Conservation (phyloP, 2,888 invertebrate genomes). For the Isotomurus palustris region DNA sequence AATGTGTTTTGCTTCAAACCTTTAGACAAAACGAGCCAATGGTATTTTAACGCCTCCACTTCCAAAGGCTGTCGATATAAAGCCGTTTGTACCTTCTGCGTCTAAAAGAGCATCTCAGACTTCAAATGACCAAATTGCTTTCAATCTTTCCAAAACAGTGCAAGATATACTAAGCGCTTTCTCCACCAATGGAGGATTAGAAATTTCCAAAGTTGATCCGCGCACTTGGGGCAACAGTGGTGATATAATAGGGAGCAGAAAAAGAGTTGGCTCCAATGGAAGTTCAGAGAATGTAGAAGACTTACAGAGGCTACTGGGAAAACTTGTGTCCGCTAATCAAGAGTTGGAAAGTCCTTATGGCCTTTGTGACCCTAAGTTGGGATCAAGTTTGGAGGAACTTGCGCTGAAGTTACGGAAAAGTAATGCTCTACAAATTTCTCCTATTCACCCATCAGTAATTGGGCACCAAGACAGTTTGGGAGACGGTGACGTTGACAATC, state of each 20-base stretch:
- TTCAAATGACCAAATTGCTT: too few species aligned
- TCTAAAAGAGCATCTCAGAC: too few species aligned
- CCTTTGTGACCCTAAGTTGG: conserved; percentile 26
- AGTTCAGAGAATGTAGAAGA: conserved; percentile 1
- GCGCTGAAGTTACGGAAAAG: conserved; percentile 44
- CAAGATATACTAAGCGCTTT: too few species aligned
- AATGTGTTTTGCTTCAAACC: too few species aligned
- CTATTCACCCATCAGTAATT: conserved; percentile 38
- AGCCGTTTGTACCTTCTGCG: too few species aligned
- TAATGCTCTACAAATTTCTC: conserved; percentile 44
- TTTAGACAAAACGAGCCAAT: too few species aligned
- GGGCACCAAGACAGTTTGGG: conserved; percentile 21
- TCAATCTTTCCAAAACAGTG: too few species aligned
- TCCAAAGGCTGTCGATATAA: too few species aligned
- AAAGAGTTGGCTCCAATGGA: not conserved
- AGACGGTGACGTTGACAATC: conserved; percentile 9
- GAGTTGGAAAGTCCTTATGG: not conserved
- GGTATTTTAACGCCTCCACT: too few species aligned
- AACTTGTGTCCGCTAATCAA: too few species aligned
- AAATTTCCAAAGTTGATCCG: conserved; percentile 36
- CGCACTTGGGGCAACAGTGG: conserved; percentile 21
- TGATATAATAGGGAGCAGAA: conserved; percentile 2
- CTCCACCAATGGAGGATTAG: too few species aligned
- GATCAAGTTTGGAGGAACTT: conserved; percentile 40
- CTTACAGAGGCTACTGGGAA: conserved; percentile 9